Evolutionary conservation across 2,888 invertebrate species (phyloP).

Genomic region (Tetranychus truncatus): DNA sequence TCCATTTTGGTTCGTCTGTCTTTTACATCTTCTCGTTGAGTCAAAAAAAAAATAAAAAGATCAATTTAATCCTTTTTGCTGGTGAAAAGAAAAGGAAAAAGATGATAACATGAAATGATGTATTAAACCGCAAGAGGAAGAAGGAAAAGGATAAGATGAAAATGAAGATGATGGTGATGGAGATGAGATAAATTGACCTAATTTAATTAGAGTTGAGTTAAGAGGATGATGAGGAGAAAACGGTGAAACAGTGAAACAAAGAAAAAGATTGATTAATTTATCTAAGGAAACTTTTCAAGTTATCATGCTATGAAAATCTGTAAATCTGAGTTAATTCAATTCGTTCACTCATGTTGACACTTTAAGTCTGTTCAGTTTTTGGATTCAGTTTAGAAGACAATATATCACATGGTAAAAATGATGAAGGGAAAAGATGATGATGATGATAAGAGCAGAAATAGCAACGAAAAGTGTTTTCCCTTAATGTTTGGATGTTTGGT

Average conservation of each 20-base stretch:
- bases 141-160: background rate
- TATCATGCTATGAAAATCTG: background rate
- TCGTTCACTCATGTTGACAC: background rate
- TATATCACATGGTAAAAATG: background rate
- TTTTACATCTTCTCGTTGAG: background rate
- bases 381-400: background rate
- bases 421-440: background rate
- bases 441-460: background rate
- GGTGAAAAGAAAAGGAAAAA: no score
- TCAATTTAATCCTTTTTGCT: background rate
- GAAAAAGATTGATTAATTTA: background rate
- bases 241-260: background rate
- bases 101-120: no score
- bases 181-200: background rate
- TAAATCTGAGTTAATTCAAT: constrained; percentile 1
- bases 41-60: background rate
- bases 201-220: background rate
- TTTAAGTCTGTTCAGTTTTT: background rate
- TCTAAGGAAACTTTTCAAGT: background rate
- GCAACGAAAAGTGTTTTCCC: background rate
- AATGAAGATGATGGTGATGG: background rate
- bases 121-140: no score
- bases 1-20: no score
- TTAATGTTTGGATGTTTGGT: background rate
- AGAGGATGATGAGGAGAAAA: no score